phyloP scores from a whole-genome alignment of 2,113 vertebrate genomes.

The Scomber colias region DNA sequence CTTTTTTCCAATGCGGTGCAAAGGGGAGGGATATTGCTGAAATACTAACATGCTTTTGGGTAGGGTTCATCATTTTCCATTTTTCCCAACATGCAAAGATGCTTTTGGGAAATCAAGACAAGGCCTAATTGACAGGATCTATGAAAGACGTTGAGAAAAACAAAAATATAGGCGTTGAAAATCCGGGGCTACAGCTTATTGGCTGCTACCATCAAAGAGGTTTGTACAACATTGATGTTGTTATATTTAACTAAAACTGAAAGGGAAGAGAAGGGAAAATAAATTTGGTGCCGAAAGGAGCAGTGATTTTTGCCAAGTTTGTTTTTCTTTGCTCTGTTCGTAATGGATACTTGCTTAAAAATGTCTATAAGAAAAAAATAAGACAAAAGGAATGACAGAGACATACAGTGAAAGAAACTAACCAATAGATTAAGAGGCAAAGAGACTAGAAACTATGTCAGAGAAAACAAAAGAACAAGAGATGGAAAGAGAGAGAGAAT shows the following conservation, averaged over 20 bases:
- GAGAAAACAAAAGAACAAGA: conserved; percentile 76
- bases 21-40: conserved; percentile 35
- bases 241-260: conserved; percentile 74
- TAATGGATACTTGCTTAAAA: conserved; percentile 52
- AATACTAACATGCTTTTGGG: conserved; percentile 56
- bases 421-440: conserved; percentile 50
- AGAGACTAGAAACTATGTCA: conserved; percentile 57
- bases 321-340: conserved; percentile 56
- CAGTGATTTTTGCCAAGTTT: conserved; percentile 67
- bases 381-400: conserved; percentile 59
- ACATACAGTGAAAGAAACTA: conserved; percentile 56
- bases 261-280: conserved; percentile 65
- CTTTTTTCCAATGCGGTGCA: conserved; percentile 32
- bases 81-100: conserved; percentile 57
- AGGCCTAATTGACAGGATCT: conserved; percentile 62
- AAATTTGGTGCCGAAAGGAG: conserved; percentile 48
- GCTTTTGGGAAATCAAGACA: conserved; percentile 65
- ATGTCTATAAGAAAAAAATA: conserved; percentile 53
- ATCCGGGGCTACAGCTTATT: conserved; percentile 62
- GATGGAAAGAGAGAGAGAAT: conserved; percentile 66
- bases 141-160: conserved; percentile 52
- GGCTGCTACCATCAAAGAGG: conserved; percentile 65
- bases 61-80: conserved; percentile 54
- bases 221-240: conserved; percentile 57
- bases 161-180: conserved; percentile 56